phyloP scores from a whole-genome alignment of 64 coral and sea anemone species.

The Catalaphyllia jardinei region DNA sequence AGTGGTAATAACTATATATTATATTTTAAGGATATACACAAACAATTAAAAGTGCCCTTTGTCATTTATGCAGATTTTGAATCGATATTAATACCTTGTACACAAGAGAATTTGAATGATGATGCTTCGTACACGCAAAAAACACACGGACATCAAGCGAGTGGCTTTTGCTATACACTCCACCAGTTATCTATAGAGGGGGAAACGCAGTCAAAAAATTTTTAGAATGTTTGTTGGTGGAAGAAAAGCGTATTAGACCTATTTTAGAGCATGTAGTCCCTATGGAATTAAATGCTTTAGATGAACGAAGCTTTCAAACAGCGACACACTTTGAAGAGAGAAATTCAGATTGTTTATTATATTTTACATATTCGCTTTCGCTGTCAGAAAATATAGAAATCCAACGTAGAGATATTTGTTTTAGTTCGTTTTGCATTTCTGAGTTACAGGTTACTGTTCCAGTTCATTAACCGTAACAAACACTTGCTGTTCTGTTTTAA shows the following conservation, averaged over 20 bases:
- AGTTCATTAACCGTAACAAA: too few species aligned
- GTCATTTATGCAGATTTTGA: constrained; percentile 50
- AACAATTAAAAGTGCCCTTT: constrained; percentile 46
- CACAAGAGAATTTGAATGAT: too few species aligned
- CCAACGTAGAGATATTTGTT: too few species aligned
- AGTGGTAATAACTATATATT: constrained; percentile 34
- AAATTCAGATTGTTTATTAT: too few species aligned
- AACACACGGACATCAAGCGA: constrained; percentile 31
- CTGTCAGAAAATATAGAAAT: too few species aligned
- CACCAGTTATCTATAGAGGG: constrained; percentile 52
- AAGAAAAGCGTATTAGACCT: constrained; percentile 52
- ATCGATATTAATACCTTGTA: background rate
- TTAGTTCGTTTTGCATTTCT: too few species aligned
- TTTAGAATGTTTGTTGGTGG: constrained; percentile 12
- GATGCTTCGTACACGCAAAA: constrained; percentile 14
- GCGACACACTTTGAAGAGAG: too few species aligned
- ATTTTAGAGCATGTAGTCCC: constrained; percentile 24
- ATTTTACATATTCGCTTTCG: too few species aligned
- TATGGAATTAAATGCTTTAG: constrained; percentile 21
- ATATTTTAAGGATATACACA: constrained; percentile 64
- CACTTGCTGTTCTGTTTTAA: too few species aligned
- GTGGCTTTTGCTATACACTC: constrained; percentile 1
- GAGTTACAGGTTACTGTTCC: too few species aligned
- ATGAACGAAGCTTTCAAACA: constrained; percentile 41
- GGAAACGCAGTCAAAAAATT: constrained; percentile 57